These are phyloP conservation scores for Aphidius ervi DNA, from an alignment of 1,140 invertebrate genomes.

Conservation along the genomic window DNA sequence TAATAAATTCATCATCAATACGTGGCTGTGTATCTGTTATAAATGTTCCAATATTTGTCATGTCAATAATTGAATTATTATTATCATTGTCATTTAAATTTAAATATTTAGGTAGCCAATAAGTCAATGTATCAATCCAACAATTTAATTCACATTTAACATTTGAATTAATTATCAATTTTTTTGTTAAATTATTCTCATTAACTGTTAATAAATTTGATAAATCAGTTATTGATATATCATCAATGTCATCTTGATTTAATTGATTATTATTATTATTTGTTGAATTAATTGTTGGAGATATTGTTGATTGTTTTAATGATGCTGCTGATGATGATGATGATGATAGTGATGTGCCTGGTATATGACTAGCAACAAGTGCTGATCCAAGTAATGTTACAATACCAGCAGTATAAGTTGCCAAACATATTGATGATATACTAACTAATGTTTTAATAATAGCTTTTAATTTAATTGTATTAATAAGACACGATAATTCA, in stretches of 20 bases:
- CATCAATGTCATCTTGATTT: neutral
- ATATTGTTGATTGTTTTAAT: neutral
- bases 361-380: constrained; percentile 59
- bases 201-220: too few relatives aligned
- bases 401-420: constrained; percentile 69
- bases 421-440: constrained; percentile 62
- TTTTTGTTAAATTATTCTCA: too few relatives aligned
- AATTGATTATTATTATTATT: neutral
- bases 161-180: neutral
- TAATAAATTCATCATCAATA: constrained; percentile 8
- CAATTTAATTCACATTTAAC: constrained; percentile 39
- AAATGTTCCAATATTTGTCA: constrained; percentile 5
- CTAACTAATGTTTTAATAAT: constrained; percentile 58
- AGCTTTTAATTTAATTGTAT: constrained; percentile 51
- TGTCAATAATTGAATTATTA: neutral
- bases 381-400: constrained; percentile 68
- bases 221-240: neutral
- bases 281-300: neutral
- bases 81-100: constrained; percentile 2
- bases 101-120: constrained; percentile 50
- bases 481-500: constrained; percentile 66
- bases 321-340: constrained; percentile 1
- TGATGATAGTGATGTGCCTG: constrained; percentile 42
- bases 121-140: constrained; percentile 51
- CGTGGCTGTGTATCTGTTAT: constrained; percentile 21